Conservation (phyloP, 1,140 invertebrate genomes). For the Ceratoteleas bidentatus region DNA sequence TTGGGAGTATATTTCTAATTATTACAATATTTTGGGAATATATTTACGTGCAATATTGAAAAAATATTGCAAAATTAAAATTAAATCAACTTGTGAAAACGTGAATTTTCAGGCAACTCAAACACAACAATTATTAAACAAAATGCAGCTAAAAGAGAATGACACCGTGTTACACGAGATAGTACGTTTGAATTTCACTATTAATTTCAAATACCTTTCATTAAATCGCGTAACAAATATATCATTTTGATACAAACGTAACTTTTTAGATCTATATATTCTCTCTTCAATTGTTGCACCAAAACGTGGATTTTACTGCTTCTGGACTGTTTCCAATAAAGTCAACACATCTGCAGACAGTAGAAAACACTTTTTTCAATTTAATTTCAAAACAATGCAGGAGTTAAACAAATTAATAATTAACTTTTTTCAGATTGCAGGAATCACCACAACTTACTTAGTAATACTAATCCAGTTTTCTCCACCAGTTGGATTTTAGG, state of each 20-base stretch:
- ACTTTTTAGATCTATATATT: constrained; percentile 44
- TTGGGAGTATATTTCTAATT: too few relatives aligned
- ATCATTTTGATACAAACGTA: background rate
- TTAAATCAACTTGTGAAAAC: background rate
- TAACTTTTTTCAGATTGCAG: constrained; percentile 35
- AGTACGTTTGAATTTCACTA: too few relatives aligned
- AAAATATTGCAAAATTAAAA: background rate
- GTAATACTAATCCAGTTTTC: constrained; percentile 54
- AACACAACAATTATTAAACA: constrained; percentile 28
- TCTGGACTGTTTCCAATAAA: constrained; percentile 46
- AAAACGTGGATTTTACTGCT: constrained; percentile 51
- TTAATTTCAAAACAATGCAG: background rate
- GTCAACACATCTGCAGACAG: constrained; percentile 48
- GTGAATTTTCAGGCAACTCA: constrained; percentile 13
- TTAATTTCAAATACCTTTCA: constrained; percentile 2
- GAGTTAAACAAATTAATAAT: constrained; percentile 7
- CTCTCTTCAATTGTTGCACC: constrained; percentile 56
- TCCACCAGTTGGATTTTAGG: constrained; percentile 24
- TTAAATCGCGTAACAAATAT: background rate
- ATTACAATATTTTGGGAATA: too few relatives aligned
- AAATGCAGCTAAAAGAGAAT: constrained; percentile 17
- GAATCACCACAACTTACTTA: constrained; percentile 46
- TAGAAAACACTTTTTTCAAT: constrained; percentile 7
- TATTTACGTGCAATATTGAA: too few relatives aligned
- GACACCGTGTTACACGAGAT: constrained; percentile 13